phyloP scores from a whole-genome alignment of 2,888 invertebrate genomes.

The Venusia cambrica region DNA sequence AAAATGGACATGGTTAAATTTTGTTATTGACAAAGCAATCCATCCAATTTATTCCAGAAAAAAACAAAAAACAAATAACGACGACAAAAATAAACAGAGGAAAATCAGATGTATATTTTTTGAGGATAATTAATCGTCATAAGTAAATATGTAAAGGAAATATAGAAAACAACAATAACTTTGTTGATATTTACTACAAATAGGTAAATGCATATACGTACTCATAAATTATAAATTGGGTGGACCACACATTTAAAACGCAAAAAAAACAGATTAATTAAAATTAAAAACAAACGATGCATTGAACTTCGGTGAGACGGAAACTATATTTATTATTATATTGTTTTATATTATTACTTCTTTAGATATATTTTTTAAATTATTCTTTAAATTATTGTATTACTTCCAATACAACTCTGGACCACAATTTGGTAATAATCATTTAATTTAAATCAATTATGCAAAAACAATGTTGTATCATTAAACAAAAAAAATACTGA shows the following conservation, averaged over 20 bases:
- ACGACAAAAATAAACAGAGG: neutral
- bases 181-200: too few species aligned
- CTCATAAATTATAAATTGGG: conserved; percentile 47
- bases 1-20: conserved; percentile 3
- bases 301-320: conserved; percentile 24
- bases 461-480: conserved; percentile 1
- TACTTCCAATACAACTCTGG: too few species aligned
- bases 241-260: conserved; percentile 48
- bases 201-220: too few species aligned
- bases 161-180: too few species aligned
- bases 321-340: too few species aligned
- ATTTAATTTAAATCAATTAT: neutral
- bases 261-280: conserved; percentile 30
- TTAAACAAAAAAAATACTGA: neutral
- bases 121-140: too few species aligned
- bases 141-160: too few species aligned
- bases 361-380: too few species aligned
- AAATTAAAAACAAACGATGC: conserved; percentile 26
- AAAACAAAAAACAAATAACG: neutral
- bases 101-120: neutral
- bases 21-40: conserved; percentile 52
- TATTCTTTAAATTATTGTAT: too few species aligned
- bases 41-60: conserved; percentile 50
- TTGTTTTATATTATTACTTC: too few species aligned
- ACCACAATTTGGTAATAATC: too few species aligned